These are phyloP conservation scores for Venustaconcha ellipsiformis DNA, from an alignment of 1,140 invertebrate genomes.

Conservation along the genomic window DNA sequence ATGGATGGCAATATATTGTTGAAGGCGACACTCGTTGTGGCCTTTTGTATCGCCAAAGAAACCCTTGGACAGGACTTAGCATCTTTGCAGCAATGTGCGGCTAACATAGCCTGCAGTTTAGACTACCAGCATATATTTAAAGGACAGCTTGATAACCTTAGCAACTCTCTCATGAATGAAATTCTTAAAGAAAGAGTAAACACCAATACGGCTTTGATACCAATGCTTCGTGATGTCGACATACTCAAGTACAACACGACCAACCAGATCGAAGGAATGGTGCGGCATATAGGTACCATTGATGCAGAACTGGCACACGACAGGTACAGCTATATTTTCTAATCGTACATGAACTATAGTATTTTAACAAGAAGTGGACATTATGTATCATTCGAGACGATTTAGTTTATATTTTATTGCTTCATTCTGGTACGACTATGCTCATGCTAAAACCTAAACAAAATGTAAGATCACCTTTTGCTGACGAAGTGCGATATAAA, in stretches of 20 bases:
- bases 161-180: conserved; percentile 5
- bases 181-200: conserved; percentile 4
- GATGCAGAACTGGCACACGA: conserved; percentile 9
- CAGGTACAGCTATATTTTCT: conserved; percentile 4
- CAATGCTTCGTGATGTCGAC: conserved; percentile 3
- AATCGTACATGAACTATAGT: no score
- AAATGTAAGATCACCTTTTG: no score
- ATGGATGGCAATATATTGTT: no score
- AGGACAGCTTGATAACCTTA: conserved; percentile 18
- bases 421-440: no score
- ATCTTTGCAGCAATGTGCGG: conserved; percentile 16
- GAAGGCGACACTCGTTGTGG: no score
- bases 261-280: not conserved
- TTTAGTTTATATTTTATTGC: no score
- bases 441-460: no score
- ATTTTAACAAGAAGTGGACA: no score
- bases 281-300: not conserved
- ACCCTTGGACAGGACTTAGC: no score
- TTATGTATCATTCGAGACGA: no score
- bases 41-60: no score
- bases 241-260: not conserved
- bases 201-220: conserved; percentile 1
- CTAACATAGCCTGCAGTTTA: conserved; percentile 20
- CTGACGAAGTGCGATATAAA: no score
- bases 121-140: conserved; percentile 11